phyloP scores from a whole-genome alignment of 2,888 invertebrate genomes.

The Hypolimnas misippus region DNA sequence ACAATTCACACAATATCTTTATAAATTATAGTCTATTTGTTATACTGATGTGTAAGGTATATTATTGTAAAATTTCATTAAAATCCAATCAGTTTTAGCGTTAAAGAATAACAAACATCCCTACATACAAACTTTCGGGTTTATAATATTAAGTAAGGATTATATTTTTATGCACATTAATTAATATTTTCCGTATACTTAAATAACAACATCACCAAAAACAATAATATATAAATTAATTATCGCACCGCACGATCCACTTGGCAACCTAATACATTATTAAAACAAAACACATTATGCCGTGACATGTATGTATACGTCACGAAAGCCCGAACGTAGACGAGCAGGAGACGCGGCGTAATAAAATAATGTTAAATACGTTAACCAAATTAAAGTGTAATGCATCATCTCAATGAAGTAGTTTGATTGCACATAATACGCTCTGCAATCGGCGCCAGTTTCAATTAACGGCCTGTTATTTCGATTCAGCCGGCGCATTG shows the following conservation, averaged over 20 bases:
- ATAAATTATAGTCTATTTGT: too few relatives aligned
- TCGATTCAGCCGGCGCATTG: conserved; percentile 70
- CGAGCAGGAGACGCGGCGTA: conserved; percentile 31
- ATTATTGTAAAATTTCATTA: too few relatives aligned
- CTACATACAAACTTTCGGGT: too few relatives aligned
- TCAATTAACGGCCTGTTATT: conserved; percentile 73
- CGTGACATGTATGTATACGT: not conserved
- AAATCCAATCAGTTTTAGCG: too few relatives aligned
- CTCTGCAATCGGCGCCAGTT: conserved; percentile 62
- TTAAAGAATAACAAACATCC: too few relatives aligned
- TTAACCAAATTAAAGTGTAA: conserved; percentile 41
- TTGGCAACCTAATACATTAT: not conserved
- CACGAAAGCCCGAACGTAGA: conserved; percentile 23
- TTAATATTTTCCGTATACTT: not conserved
- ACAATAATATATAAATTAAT: not conserved
- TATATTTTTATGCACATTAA: not conserved
- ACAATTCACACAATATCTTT: too few relatives aligned
- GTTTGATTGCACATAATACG: conserved; percentile 61
- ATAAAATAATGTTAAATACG: conserved; percentile 32
- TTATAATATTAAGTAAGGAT: too few relatives aligned
- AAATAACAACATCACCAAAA: not conserved
- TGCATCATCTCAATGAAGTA: conserved; percentile 56
- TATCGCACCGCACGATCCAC: not conserved
- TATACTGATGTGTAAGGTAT: too few relatives aligned
- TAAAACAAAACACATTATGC: conserved; percentile 19